Evolutionary conservation across 1,140 invertebrate genomes (phyloP).

Genomic region (Euura lappo): DNA sequence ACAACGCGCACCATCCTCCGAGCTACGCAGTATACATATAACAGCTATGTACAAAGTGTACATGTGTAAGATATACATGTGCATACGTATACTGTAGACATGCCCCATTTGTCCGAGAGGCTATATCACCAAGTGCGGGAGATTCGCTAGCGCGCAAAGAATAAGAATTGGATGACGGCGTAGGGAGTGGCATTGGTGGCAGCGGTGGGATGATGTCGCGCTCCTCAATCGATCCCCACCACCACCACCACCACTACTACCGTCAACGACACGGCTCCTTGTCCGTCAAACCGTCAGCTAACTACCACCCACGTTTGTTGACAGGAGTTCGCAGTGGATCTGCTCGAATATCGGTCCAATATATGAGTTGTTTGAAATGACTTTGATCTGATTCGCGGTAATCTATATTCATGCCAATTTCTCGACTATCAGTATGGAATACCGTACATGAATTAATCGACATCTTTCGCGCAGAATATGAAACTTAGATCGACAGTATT

Average conservation of each 20-base stretch:
- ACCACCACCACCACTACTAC: not conserved
- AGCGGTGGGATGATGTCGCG: not conserved
- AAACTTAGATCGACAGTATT: not conserved
- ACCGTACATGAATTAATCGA: no score
- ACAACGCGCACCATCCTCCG: not conserved
- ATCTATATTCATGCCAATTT: no score
- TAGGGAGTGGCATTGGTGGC: not conserved
- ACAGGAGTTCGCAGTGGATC: no score
- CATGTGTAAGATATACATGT: not conserved
- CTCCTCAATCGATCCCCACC: not conserved
- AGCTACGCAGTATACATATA: not conserved
- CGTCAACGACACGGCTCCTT: not conserved
- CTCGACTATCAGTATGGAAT: no score
- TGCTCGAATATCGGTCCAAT: no score
- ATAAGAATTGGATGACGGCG: not conserved
- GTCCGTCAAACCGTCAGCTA: not conserved
- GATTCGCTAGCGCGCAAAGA: not conserved
- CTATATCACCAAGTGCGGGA: not conserved
- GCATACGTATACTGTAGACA: not conserved
- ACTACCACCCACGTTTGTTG: not conserved
- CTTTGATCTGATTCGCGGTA: no score
- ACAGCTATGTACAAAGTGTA: no score
- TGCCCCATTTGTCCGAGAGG: conserved; percentile 1
- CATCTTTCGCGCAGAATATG: not conserved
- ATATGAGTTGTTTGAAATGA: no score